Conservation (phyloP, 2,797 vertebrate genomes). For the Yasuhikotakia modesta region DNA sequence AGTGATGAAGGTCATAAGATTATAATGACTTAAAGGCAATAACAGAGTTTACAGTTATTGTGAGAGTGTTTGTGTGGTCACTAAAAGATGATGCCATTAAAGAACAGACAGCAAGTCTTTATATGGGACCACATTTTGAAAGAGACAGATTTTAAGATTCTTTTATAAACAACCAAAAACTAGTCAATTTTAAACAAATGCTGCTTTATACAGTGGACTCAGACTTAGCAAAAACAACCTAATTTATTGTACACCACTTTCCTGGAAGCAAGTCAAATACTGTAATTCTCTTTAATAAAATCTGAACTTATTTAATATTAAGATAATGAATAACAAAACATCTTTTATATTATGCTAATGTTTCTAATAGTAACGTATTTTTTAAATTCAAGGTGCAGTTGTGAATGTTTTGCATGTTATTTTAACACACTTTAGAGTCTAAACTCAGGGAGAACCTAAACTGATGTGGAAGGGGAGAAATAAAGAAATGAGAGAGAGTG, state of each 20-base stretch:
- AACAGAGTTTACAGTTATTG: constrained; percentile 17
- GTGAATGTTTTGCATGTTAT: background rate
- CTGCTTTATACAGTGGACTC: no score
- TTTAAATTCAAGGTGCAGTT: no score
- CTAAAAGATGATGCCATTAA: background rate
- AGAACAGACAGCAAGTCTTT: background rate
- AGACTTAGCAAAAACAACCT: no score
- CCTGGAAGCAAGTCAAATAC: no score
- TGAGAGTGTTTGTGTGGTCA: background rate
- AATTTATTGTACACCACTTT: no score
- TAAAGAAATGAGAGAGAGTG: background rate
- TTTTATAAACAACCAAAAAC: no score
- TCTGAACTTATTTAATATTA: no score
- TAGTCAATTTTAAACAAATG: no score
- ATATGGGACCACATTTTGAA: background rate
- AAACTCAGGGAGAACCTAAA: background rate
- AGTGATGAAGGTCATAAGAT: constrained; percentile 43
- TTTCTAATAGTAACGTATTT: no score
- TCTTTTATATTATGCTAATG: no score
- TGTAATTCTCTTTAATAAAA: no score
- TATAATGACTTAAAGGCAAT: constrained; percentile 35
- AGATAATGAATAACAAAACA: no score
- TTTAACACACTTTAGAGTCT: background rate
- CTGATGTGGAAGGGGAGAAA: background rate
- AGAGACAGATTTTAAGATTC: background rate